A percentile compares a stretch with the other conserved stretches of the same genome.
Conservation (phyloP, 2,113 vertebrate genomes). For the Stictonetta naevosa region DNA sequence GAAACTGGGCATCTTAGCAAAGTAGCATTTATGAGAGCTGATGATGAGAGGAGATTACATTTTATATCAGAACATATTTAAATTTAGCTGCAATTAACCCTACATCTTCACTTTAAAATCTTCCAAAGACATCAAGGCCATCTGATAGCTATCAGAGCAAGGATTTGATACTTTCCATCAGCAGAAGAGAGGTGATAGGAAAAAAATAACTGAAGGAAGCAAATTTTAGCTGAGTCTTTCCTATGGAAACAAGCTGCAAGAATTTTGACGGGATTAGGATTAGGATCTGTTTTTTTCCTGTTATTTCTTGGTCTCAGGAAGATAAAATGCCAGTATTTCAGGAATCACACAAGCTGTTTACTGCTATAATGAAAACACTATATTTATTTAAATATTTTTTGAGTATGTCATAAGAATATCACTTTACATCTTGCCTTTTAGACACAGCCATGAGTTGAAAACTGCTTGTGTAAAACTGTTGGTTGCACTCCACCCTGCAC, state of each 20-base stretch:
- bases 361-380: background rate
- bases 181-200: background rate
- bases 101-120: background rate
- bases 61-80: slow-evolving; percentile 54
- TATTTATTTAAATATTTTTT: background rate
- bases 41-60: slow-evolving; percentile 59
- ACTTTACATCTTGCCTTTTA: background rate
- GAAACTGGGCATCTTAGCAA: slow-evolving; percentile 45
- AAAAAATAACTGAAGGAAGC: background rate
- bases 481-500: background rate
- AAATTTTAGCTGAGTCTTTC: background rate
- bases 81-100: slow-evolving; percentile 60
- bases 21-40: slow-evolving; percentile 49
- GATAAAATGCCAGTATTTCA: background rate
- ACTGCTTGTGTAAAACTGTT: background rate
- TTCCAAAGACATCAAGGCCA: background rate
- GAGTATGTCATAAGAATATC: background rate
- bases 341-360: background rate
- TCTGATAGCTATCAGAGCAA: background rate
- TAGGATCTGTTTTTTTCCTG: background rate
- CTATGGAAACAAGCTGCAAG: background rate
- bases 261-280: background rate
- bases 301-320: background rate
- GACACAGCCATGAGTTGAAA: background rate
- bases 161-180: background rate